These are phyloP conservation scores for Holacanthus passer DNA, from an alignment of 2,113 vertebrate species.

Conservation along the genomic window DNA sequence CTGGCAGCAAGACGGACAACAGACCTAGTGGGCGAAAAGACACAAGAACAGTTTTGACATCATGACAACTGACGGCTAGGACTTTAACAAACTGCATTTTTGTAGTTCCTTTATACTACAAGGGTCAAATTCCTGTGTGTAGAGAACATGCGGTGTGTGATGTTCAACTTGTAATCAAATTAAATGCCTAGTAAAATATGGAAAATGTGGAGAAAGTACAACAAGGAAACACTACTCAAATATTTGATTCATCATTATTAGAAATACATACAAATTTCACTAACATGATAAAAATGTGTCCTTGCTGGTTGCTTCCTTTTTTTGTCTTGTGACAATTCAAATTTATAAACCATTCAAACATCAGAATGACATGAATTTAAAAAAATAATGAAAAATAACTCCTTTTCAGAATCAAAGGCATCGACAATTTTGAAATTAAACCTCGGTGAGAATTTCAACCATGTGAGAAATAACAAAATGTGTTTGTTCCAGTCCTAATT, in stretches of 20 bases:
- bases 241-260: not conserved
- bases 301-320: not conserved
- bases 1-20: conserved; percentile 97
- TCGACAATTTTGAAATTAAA: not conserved
- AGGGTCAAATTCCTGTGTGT: not conserved
- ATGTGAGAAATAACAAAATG: not conserved
- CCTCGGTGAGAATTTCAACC: not conserved
- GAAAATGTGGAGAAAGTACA: not conserved
- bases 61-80: conserved; percentile 29
- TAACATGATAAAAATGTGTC: too few relatives aligned
- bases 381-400: not conserved
- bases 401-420: not conserved
- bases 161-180: not conserved
- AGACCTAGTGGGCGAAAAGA: conserved; percentile 92
- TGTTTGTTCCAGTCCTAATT: not conserved
- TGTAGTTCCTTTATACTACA: not conserved
- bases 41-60: conserved; percentile 87
- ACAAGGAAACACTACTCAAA: not conserved
- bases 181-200: not conserved
- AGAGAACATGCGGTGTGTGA: not conserved
- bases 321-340: not conserved
- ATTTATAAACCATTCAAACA: conserved; percentile 13
- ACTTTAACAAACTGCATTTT: not conserved
- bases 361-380: conserved; percentile 5
- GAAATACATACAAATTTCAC: not conserved